Evolutionary conservation across 2,113 vertebrate genomes (phyloP).

Genomic region (Marmota monax): DNA sequence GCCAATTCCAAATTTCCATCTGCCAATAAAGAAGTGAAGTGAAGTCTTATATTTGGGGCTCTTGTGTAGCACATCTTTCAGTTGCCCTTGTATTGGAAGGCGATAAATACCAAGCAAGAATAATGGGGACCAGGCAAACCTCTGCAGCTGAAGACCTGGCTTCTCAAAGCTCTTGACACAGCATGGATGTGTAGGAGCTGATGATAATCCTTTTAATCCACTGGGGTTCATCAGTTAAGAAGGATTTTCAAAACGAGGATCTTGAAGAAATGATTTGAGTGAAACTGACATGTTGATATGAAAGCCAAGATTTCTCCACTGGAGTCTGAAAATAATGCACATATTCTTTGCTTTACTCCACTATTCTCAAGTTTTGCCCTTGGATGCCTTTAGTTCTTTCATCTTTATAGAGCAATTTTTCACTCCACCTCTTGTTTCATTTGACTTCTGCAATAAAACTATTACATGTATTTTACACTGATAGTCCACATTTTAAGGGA

Average conservation of each 20-base stretch:
- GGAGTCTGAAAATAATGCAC: background rate
- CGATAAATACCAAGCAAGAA: background rate
- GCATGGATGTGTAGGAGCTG: background rate
- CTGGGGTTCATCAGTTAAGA: background rate
- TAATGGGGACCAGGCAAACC: background rate
- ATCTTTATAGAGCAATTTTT: background rate
- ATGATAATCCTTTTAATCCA: background rate
- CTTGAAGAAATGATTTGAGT: conserved; percentile 34
- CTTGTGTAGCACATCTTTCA: background rate
- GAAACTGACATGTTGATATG: background rate
- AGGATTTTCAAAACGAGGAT: conserved; percentile 40
- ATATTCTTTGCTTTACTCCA: background rate
- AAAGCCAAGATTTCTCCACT: background rate
- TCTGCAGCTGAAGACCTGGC: background rate
- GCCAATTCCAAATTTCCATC: conserved; percentile 32
- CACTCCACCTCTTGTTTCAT: background rate
- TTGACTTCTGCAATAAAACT: conserved; percentile 29
- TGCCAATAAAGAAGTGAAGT: background rate
- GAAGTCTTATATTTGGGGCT: background rate
- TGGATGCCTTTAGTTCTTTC: background rate
- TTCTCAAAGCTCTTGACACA: background rate
- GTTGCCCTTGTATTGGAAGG: background rate
- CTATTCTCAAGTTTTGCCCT: background rate
- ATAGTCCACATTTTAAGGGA: background rate
- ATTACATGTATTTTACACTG: background rate